Base-by-base conservation (phyloP, 1,140 invertebrate genomes). In the Diuraphis noxia region DNA sequence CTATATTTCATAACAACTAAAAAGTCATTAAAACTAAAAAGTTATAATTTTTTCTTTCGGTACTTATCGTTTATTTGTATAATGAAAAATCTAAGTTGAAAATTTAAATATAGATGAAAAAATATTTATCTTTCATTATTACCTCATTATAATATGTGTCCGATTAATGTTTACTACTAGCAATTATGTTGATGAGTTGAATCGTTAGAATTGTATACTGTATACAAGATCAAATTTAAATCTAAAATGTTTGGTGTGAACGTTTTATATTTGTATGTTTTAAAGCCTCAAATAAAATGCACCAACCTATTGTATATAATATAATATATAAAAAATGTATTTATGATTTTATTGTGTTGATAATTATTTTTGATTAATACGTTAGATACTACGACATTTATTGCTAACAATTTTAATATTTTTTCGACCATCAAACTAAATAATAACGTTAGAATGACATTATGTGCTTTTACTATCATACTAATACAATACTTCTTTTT, bases 401-500 rank as follows among this genome's bases (percentile, higher is more conserved):
- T 41, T n/a, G 13, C 34, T 79, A n/a, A 41, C 25, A 2, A 4
- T 82, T 41, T 85, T 85, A n/a, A 34, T 21, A 36, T 21, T 49
- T 49, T 10, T 86, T 86, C n/a, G 13, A 17, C 6, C n/a, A 34
- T 7, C 13, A 40, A 19, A 84, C 40, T 46, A 84, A 84, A 84
- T 43, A 19, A 84, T 63, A 63, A 63, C 56, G 34, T 72, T n/a
- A n/a, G n/a, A n/a, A 56, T 56, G 30, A 49, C 30, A 25, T 7
- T n/a, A 84, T 84, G 4, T 9, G n/a, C 8, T 6, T 84, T 84
- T 23, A 82, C 38, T 30, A 36, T 41, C 5, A 10, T 17, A 41
- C 81, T 82, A 40, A 82, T 82, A 82, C 23, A 41, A 30, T 41
- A 30, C 23, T 91, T 93, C n/a, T 93, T 92, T 56, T 84, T 92